phyloP scores from a whole-genome alignment of 1,140 invertebrate species.

The Brevipalpus yothersi region DNA sequence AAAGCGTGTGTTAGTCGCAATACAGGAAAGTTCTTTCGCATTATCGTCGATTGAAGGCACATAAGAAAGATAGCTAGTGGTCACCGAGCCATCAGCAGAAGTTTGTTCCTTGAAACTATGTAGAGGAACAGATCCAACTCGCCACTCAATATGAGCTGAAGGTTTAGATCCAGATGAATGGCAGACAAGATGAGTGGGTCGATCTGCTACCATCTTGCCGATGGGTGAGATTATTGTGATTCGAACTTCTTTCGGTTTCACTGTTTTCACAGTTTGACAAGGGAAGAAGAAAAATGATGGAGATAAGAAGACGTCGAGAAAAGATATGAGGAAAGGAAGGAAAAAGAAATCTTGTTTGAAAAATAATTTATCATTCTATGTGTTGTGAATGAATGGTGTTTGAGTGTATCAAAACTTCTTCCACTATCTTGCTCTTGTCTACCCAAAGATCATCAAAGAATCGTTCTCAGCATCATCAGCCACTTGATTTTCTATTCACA shows the following conservation, averaged over 20 bases:
- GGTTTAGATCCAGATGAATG: slow-evolving; percentile 63
- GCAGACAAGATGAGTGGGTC: slow-evolving; percentile 48
- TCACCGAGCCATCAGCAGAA: slow-evolving; percentile 11
- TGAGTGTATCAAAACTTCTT: too few species aligned
- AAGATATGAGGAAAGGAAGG: too few species aligned
- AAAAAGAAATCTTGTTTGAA: too few species aligned
- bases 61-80: slow-evolving; percentile 14
- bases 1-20: slow-evolving; percentile 37
- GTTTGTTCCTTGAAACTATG: neutral
- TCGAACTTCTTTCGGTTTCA: slow-evolving; percentile 49
- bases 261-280: slow-evolving; percentile 26
- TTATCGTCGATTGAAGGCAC: slow-evolving; percentile 46
- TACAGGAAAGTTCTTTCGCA: slow-evolving; percentile 50
- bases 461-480: neutral
- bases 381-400: too few species aligned
- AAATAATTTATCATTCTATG: too few species aligned
- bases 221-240: slow-evolving; percentile 9
- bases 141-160: slow-evolving; percentile 63
- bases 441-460: neutral
- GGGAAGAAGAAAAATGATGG: slow-evolving; percentile 5
- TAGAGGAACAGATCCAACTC: slow-evolving; percentile 23
- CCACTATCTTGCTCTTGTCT: too few species aligned
- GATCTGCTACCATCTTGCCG: slow-evolving; percentile 4
- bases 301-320: neutral
- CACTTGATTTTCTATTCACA: neutral